Base-by-base conservation (phyloP, 2,888 invertebrate genomes). In the Diarsia mendica region DNA sequence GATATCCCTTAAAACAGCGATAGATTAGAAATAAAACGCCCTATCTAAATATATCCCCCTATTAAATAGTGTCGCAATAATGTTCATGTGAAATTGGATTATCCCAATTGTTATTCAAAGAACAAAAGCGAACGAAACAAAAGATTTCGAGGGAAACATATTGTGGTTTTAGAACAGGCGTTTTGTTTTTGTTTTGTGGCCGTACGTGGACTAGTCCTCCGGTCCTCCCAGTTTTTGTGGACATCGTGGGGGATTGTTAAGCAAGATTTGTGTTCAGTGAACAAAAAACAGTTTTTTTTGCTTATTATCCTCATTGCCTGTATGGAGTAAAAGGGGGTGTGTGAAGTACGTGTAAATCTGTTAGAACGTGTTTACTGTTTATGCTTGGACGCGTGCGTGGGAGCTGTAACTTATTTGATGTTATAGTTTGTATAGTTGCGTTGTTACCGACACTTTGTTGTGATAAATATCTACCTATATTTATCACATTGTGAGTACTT, bases 241-340 rank as follows among this genome's bases (percentile, higher is more conserved):
- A 80, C 84, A 84, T 80, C 73, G 74, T 72, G 80, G 82, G 87
- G 88, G 85, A 86, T 88, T 87, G 89, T 87, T 85, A 80, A 83
- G 80, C 83, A 90, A 90, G 92, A 92, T 91, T 92, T 92, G 91
- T 92, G 88, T 82, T 87, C 79, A 79, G 75, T 85, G 82, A 88
- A 87, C 87, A 90, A 90, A 90, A 88, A 84, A 79, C 33, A 48
- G 72, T 79, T 88, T 87, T 85, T 87, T 44, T 63, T 73, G 72
- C 82, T 79, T 85, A 82, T 81, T 87, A 82, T 80, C 71, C 87
- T 88, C 87, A 88, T 90, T 89, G 88, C 85, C 77, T 87, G 87
- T 83, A 78, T 86, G 79, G 84, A 80, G 68, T 77, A 77, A 46
- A 11, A 53, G 70, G 75, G 77, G 68, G 75, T 70, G 72, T 74